Evolutionary conservation across 2,888 invertebrate species (phyloP).

Genomic region (Allygus modestus): DNA sequence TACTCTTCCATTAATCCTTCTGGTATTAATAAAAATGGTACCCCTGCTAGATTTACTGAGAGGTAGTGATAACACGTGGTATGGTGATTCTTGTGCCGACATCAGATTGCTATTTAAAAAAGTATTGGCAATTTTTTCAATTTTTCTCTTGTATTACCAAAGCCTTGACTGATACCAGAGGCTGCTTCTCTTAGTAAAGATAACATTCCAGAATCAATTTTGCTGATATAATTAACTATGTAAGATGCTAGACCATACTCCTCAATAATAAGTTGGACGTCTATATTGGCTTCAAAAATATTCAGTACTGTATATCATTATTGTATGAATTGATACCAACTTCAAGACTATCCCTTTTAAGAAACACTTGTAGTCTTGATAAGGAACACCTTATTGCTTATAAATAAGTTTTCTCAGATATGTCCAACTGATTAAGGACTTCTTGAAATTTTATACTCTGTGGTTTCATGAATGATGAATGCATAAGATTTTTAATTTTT

Average conservation of each 20-base stretch:
- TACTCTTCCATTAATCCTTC: slow-evolving; percentile 22
- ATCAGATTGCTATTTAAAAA: slow-evolving; percentile 5
- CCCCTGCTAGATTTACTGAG: slow-evolving; percentile 17
- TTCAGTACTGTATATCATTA: neutral
- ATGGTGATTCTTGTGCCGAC: slow-evolving; percentile 15
- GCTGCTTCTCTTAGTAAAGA: slow-evolving; percentile 1
- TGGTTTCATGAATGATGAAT: slow-evolving; percentile 14
- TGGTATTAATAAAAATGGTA: slow-evolving; percentile 16
- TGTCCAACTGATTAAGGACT: neutral
- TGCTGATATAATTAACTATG: slow-evolving; percentile 30
- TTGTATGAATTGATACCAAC: slow-evolving; percentile 37
- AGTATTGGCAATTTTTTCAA: neutral
- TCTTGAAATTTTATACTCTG: slow-evolving; percentile 16
- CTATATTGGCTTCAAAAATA: slow-evolving; percentile 29
- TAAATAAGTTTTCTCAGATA: slow-evolving; percentile 10
- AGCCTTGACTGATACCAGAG: slow-evolving; percentile 19
- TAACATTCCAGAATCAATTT: slow-evolving; percentile 29
- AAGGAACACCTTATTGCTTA: neutral
- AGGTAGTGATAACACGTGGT: slow-evolving; percentile 10
- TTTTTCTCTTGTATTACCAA: slow-evolving; percentile 28
- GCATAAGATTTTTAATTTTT: slow-evolving; percentile 33
- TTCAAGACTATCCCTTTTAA: slow-evolving; percentile 36
- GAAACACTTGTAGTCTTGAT: slow-evolving; percentile 28
- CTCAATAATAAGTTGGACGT: slow-evolving; percentile 18
- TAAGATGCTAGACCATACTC: slow-evolving; percentile 31